A percentile compares a stretch with the other conserved stretches of the same genome.
These are phyloP conservation scores for Geotrypetes seraphini DNA, from an alignment of 2,797 vertebrate species.

Conservation along the genomic window DNA sequence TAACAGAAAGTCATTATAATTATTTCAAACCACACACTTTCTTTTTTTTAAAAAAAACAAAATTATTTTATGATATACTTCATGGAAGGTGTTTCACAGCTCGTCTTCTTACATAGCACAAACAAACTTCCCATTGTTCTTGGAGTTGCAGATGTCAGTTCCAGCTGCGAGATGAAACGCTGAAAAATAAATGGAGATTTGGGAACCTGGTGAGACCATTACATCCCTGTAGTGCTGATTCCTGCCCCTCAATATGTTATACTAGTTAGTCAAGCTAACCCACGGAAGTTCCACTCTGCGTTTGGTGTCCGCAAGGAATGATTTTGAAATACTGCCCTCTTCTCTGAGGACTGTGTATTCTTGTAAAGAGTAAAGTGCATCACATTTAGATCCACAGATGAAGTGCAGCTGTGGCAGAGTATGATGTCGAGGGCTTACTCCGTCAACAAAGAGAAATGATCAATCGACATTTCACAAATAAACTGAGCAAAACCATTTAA, in stretches of 20 bases:
- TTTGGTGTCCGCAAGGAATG: background rate
- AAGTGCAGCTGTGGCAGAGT: conserved; percentile 17
- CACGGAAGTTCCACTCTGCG: background rate
- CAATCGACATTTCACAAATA: conserved; percentile 5
- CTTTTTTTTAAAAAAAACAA: too few species aligned
- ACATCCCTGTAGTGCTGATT: conserved; percentile 10
- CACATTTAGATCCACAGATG: conserved; percentile 31
- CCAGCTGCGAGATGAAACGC: conserved; percentile 20
- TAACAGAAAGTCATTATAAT: too few species aligned
- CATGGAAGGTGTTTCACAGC: conserved; percentile 1
- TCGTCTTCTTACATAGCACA: conserved; percentile 19
- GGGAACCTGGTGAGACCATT: conserved; percentile 23
- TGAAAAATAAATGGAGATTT: conserved; percentile 24
- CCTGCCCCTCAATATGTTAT: conserved; percentile 18
- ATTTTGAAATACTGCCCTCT: conserved; percentile 15
- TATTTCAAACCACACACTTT: conserved; percentile 3
- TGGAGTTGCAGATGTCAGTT: conserved; percentile 25
- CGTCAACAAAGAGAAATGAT: conserved; percentile 20
- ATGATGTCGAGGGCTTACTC: conserved; percentile 18
- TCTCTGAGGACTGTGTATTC: conserved; percentile 30
- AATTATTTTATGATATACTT: conserved; percentile 26
- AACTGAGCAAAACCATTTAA: background rate
- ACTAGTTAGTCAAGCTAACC: conserved; percentile 17
- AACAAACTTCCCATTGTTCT: conserved; percentile 17
- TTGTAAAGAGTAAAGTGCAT: conserved; percentile 18